These are phyloP conservation scores for Spodoptera frugiperda DNA, from an alignment of 1,140 invertebrate genomes.

Conservation along the genomic window DNA sequence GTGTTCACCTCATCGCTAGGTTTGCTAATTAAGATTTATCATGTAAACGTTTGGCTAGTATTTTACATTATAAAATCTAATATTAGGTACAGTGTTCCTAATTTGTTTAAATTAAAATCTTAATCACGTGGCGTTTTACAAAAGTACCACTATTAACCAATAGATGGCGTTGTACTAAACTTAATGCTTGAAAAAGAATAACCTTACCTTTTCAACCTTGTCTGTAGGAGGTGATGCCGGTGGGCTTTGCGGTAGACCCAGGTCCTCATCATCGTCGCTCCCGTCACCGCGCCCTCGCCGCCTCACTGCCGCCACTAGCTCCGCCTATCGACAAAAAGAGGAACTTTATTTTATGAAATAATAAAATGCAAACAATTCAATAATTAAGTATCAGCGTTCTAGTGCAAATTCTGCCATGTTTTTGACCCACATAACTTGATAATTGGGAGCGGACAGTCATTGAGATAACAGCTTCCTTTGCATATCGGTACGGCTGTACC, in stretches of 20 bases:
- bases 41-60: too few relatives aligned
- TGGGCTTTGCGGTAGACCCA: constrained; percentile 89
- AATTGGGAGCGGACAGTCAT: constrained; percentile 9
- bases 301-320: constrained; percentile 87
- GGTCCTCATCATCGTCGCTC: constrained; percentile 88
- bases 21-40: too few relatives aligned
- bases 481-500: constrained; percentile 9
- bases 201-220: constrained; percentile 87
- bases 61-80: too few relatives aligned
- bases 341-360: background rate
- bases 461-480: constrained; percentile 27
- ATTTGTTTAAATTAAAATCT: background rate
- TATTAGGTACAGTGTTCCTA: background rate
- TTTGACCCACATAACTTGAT: constrained; percentile 8
- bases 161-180: constrained; percentile 43
- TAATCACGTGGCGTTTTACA: background rate
- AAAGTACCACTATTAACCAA: background rate
- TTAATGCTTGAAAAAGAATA: background rate
- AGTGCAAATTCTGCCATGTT: constrained; percentile 21
- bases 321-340: constrained; percentile 82
- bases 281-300: constrained; percentile 86
- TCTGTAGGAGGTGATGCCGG: constrained; percentile 87
- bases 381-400: too few relatives aligned
- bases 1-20: too few relatives aligned
- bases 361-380: too few relatives aligned